These are phyloP conservation scores for Aplysia californica DNA, from an alignment of 1,140 invertebrate genomes.

Conservation along the genomic window DNA sequence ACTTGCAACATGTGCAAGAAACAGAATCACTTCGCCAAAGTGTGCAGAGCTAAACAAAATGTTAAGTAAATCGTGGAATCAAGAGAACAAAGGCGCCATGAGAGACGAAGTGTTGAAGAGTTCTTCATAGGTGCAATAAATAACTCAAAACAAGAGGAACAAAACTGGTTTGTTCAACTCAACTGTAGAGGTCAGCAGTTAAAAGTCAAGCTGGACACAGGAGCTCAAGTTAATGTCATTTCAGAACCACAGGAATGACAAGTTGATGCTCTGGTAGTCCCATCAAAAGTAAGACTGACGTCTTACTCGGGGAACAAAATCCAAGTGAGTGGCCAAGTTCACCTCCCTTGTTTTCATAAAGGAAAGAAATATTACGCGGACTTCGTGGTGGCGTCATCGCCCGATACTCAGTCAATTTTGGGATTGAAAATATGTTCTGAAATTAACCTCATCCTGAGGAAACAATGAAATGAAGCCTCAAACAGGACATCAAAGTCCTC, in stretches of 20 bases:
- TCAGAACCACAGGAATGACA: constrained; percentile 26
- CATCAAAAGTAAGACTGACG: neutral
- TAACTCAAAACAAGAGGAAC: constrained; percentile 22
- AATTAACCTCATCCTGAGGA: constrained; percentile 13
- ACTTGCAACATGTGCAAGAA: neutral
- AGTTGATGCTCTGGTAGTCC: constrained; percentile 8
- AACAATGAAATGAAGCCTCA: neutral
- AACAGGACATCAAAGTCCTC: neutral
- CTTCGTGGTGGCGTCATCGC: neutral
- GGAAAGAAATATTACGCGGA: neutral
- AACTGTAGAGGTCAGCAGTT: too few species aligned
- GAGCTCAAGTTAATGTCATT: constrained; percentile 27
- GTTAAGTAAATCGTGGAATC: neutral
- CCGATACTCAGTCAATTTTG: neutral
- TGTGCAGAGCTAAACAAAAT: neutral
- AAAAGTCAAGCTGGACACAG: constrained; percentile 29
- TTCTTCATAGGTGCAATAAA: constrained; percentile 41
- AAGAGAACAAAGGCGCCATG: neutral
- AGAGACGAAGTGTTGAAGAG: constrained; percentile 4
- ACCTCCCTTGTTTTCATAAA: neutral
- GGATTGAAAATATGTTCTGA: neutral
- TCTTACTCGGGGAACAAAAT: neutral
- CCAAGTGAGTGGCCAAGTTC: neutral
- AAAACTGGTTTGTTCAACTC: neutral
- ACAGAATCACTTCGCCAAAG: neutral